These are phyloP conservation scores for Chionoecetes opilio DNA, from an alignment of 1,140 invertebrate genomes.

Conservation along the genomic window DNA sequence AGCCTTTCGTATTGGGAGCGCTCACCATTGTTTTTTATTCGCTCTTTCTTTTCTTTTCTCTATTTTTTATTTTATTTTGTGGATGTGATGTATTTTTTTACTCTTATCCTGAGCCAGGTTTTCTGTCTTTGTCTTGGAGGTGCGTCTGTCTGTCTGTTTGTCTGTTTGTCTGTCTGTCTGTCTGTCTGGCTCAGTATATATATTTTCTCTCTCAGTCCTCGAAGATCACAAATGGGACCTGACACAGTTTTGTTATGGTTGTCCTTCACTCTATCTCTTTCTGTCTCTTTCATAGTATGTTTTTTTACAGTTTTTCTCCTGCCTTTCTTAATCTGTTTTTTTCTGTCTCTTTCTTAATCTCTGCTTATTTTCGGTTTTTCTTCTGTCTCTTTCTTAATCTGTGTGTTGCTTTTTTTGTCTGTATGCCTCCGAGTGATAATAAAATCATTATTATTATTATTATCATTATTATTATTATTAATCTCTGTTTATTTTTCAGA, in stretches of 20 bases:
- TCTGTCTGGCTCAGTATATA: too few species aligned
- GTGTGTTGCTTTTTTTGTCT: too few species aligned
- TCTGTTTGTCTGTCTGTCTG: background rate
- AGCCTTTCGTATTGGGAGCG: too few species aligned
- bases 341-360: background rate
- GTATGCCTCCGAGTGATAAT: too few species aligned
- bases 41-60: too few species aligned
- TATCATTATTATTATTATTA: too few species aligned
- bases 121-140: background rate
- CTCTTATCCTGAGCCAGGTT: background rate
- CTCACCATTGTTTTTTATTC: too few species aligned
- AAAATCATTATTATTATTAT: too few species aligned
- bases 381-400: too few species aligned
- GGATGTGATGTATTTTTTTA: background rate
- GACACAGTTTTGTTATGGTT: constrained; percentile 7
- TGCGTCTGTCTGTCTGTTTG: background rate
- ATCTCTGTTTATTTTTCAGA: background rate
- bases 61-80: too few species aligned
- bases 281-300: background rate
- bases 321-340: background rate
- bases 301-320: background rate
- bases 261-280: background rate
- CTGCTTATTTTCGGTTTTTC: too few species aligned
- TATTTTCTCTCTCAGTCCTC: background rate
- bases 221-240: background rate